Conservation (phyloP, 1,140 invertebrate species). For the Camponotus pennsylvanicus region DNA sequence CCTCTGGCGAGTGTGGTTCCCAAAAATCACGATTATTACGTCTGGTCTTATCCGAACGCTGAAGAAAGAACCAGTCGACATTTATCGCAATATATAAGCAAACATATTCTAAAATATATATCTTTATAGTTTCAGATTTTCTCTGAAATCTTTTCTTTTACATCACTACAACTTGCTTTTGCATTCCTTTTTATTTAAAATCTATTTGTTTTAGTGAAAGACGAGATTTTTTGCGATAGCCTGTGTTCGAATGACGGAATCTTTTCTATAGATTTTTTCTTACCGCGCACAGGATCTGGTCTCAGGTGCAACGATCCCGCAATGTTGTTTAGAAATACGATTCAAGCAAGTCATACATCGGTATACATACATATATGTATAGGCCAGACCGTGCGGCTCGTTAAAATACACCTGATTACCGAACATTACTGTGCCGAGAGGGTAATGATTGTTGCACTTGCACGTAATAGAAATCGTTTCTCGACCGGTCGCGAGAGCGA, state of each 20-base stretch:
- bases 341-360: slow-evolving; percentile 52
- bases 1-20: background rate
- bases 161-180: no score
- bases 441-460: slow-evolving; percentile 69
- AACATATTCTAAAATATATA: background rate
- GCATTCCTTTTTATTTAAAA: background rate
- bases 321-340: slow-evolving; percentile 65
- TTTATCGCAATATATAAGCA: slow-evolving; percentile 7
- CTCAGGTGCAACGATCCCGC: slow-evolving; percentile 67
- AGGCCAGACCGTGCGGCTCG: slow-evolving; percentile 58
- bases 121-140: background rate
- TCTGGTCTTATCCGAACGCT: background rate
- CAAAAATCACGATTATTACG: slow-evolving; percentile 44
- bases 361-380: slow-evolving; percentile 24
- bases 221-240: background rate
- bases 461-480: slow-evolving; percentile 70
- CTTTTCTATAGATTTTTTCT: background rate
- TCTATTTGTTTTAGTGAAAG: background rate
- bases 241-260: background rate
- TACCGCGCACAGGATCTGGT: background rate
- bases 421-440: slow-evolving; percentile 70
- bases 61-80: background rate
- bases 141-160: no score
- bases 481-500: slow-evolving; percentile 27
- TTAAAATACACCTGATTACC: slow-evolving; percentile 75